Base-by-base conservation (phyloP, 37 sponge, comb jelly and placozoan species). In the Cliona cf. orientalis region DNA sequence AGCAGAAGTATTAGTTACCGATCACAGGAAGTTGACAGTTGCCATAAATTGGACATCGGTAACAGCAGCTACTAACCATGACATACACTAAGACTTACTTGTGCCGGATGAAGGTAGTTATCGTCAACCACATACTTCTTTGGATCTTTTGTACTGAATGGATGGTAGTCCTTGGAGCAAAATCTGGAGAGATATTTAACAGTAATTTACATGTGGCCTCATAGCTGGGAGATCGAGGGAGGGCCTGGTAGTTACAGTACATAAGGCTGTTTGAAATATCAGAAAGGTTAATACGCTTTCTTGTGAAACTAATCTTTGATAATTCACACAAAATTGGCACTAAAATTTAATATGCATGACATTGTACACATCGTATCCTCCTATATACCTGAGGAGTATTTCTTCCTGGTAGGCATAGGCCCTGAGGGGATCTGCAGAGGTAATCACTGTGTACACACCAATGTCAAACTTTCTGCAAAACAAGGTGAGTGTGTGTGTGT, bases 401-500 rank as follows among this genome's bases (percentile, higher is more conserved):
- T 92, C 93, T 60, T 89, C 93, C 14, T 80, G 58, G 60, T 89
- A 92, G 40, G 59, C 36, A 42, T 89, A 92, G 21, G 89, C 93
- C 65, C 93, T 35, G n/a, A 92, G 81, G 2, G 93, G 93, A 78
- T 84, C 76, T 2, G 89, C 72, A 1, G 89, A 91, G 11, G 93
- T 74, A 29, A 92, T 89, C 23, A 71, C 81, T 17, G 72, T 56
- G 78, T 92, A 92, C 29, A 92, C 39, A 32, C 93, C 93, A 57
- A 92, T 92, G 33, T 92, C 93, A 75, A 92, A 92, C 65, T 89
- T 89, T 69, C 93, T 92, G 46, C 23, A 82, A 25, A 32, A 36
- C 19, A 49, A 41, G 5, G 35, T 19, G 55, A 49, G 55, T 63
- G 38, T 45, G 5, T 32, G 3, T 66, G 28, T 6, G 57, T 42